A percentile compares a stretch with the other conserved stretches of the same genome.
These are phyloP conservation scores for Oophaga sylvatica DNA, from an alignment of 2,797 vertebrate species.

Conservation along the genomic window DNA sequence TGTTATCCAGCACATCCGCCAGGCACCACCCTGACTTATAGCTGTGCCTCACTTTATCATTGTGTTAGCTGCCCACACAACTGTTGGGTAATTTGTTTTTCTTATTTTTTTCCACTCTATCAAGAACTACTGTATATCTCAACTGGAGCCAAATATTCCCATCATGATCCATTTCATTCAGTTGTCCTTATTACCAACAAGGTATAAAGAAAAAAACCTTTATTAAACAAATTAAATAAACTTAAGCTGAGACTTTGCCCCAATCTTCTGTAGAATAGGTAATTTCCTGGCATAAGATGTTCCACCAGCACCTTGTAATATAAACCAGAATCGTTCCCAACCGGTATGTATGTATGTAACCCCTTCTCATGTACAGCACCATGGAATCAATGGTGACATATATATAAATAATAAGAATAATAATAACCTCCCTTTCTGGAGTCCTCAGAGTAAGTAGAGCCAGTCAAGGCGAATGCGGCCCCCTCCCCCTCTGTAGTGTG, in stretches of 20 bases:
- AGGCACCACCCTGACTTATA: slow-evolving; percentile 48
- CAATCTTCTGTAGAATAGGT: not conserved
- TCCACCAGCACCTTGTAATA: not conserved
- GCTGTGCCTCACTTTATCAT: slow-evolving; percentile 46
- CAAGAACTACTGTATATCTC: slow-evolving; percentile 44
- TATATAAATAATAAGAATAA: no score
- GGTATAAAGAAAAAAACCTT: not conserved
- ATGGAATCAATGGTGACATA: no score
- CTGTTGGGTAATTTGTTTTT: slow-evolving; percentile 53
- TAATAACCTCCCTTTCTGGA: not conserved
- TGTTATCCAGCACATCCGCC: slow-evolving; percentile 52
- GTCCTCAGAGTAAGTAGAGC: not conserved
- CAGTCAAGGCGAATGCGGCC: not conserved
- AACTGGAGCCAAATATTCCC: slow-evolving; percentile 40
- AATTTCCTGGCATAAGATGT: not conserved
- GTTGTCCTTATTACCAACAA: not conserved
- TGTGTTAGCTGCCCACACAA: slow-evolving; percentile 52
- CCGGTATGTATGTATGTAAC: no score
- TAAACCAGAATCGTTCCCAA: not conserved
- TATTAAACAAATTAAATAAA: not conserved
- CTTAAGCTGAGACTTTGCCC: not conserved
- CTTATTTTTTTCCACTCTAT: slow-evolving; percentile 26
- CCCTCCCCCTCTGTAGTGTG: slow-evolving; percentile 10
- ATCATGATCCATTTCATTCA: not conserved
- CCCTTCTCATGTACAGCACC: no score